Base-by-base conservation (phyloP, 1,140 invertebrate genomes). In the Lordiphosa clarofinis region DNA sequence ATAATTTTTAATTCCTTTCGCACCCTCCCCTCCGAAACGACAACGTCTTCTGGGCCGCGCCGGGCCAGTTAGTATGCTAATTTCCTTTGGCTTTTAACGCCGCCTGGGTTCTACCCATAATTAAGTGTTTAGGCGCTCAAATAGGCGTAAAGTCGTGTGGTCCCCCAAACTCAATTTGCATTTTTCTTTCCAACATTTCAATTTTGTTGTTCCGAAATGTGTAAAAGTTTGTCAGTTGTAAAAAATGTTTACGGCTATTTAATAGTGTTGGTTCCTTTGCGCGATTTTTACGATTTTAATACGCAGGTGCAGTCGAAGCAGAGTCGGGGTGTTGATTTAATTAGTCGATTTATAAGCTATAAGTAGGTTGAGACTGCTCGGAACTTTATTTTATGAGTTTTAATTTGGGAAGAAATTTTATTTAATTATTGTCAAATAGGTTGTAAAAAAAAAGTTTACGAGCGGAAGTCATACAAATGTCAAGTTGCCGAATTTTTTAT, bases 71-170 rank as follows among this genome's bases (percentile, higher is more conserved):
- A 82, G 76, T 82, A 82, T 82, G 76, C 76, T 84, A 82, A 82
- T 84, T 69, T 81, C 33, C 36, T 28, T 49, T 44, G 66, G 38
- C 58, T 71, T 70, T 70, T 70, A 69, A 68, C 65, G 65, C 64
- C 56, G 59, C 24, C 24, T 46, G 43, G 12, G 43, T 46, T 46
- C 43, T 46, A 31, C 36, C 56, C 63, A 46, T 75, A 75, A 75
- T 86, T 86, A 86, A 73, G 81, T 86, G 61, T 86, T 86, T 73
- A 75, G 75, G 48, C 81, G 59, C 47, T 50, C 68, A 86, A 86
- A 72, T 61, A 81, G 74, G 74, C 74, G 71, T 73, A 69, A 81
- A 82, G 62, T 35, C 24, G 24, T 28, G 24, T 28, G 24, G 24
- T 66, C 1, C 3, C 15, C 42, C 73, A 70, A 86, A 52, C 81